Percentiles rank a stretch among this genome's conserved stretches.
Evolutionary conservation across 2,113 vertebrate genomes (phyloP).

Genomic region (Bubalus kerabau): DNA sequence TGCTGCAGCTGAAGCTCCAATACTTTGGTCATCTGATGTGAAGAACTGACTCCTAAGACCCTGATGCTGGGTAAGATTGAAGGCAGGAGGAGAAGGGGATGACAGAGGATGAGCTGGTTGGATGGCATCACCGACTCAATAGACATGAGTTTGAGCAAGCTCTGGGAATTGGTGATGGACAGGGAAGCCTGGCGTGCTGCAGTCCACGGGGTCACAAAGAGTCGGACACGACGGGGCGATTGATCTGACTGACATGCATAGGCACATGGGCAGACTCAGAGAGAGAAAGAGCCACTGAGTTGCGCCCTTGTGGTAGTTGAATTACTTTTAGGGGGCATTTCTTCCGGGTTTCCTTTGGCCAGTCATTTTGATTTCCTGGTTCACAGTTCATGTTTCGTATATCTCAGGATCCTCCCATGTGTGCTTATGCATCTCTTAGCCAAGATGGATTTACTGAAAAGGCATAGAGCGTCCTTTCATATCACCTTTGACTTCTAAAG

Average conservation of each 20-base stretch:
- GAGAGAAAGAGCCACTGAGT: not conserved
- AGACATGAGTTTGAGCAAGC: not conserved
- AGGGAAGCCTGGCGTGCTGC: too few relatives aligned
- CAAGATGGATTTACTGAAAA: not conserved
- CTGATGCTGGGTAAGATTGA: not conserved
- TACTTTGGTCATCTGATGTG: not conserved
- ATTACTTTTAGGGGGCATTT: not conserved
- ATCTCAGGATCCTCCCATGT: not conserved
- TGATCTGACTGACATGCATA: not conserved
- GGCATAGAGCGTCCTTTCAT: not conserved
- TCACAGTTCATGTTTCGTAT: not conserved
- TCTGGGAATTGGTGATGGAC: not conserved
- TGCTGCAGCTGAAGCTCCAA: not conserved
- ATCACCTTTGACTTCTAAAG: not conserved
- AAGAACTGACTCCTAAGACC: not conserved
- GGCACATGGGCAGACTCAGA: not conserved
- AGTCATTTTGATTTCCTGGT: not conserved
- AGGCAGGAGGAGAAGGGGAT: not conserved
- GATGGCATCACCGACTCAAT: not conserved
- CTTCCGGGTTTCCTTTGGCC: not conserved
- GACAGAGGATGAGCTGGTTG: not conserved
- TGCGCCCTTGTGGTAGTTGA: not conserved
- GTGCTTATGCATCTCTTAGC: not conserved
- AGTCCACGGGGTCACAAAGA: too few relatives aligned
- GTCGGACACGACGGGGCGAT: accelerated